phyloP scores from a whole-genome alignment of 2,888 invertebrate genomes.

The Catocala fraxini region DNA sequence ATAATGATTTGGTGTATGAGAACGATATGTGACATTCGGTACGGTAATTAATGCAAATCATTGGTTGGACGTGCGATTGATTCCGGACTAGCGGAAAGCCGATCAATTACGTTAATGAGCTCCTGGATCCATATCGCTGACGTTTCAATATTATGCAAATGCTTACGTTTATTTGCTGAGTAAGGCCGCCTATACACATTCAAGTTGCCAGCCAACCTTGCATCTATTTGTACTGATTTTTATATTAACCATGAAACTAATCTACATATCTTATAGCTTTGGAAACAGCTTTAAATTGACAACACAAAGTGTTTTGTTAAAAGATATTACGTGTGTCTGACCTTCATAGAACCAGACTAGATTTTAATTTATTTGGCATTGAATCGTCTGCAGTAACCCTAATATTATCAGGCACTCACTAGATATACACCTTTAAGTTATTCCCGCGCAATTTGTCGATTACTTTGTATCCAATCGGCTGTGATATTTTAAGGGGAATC shows the following conservation, averaged over 20 bases:
- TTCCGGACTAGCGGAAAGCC: conserved; percentile 80
- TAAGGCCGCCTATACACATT: conserved; percentile 22
- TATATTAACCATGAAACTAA: too few relatives aligned
- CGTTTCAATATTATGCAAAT: conserved; percentile 82
- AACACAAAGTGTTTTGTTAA: neutral
- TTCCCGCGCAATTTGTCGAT: conserved; percentile 54
- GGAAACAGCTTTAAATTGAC: neutral
- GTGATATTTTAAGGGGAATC: conserved; percentile 52
- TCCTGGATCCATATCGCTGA: conserved; percentile 80
- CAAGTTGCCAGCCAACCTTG: neutral
- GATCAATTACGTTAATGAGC: conserved; percentile 87
- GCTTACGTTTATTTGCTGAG: conserved; percentile 74
- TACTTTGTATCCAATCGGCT: conserved; percentile 53
- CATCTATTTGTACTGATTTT: neutral
- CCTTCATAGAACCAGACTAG: neutral
- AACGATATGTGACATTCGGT: conserved; percentile 78
- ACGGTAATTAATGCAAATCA: conserved; percentile 86
- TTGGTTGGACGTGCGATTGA: conserved; percentile 81
- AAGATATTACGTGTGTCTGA: neutral
- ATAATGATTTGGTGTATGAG: conserved; percentile 76
- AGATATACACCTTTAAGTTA: conserved; percentile 52
- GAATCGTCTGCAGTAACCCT: conserved; percentile 4
- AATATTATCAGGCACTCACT: conserved; percentile 50
- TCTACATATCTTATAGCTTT: too few relatives aligned
- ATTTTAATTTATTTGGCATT: neutral